These are phyloP conservation scores for Cantharis rufa DNA, from an alignment of 2,888 invertebrate genomes.

Conservation along the genomic window DNA sequence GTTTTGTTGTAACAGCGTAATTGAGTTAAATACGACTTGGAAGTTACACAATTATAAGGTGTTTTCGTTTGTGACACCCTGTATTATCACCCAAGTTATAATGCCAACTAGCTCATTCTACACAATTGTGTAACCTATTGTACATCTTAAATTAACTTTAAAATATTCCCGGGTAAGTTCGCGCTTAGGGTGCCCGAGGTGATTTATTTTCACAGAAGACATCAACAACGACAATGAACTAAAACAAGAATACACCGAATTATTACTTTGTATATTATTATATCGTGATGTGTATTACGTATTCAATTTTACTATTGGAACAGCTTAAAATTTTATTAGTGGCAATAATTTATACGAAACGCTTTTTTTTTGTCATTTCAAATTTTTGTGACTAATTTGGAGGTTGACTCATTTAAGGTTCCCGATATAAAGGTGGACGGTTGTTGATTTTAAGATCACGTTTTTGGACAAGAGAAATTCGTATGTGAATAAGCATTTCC, in stretches of 20 bases:
- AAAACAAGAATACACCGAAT: constrained; percentile 24
- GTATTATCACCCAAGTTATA: constrained; percentile 46
- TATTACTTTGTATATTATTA: constrained; percentile 18
- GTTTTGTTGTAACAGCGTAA: neutral
- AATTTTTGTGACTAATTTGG: neutral
- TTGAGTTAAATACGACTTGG: neutral
- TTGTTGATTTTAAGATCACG: constrained; percentile 4
- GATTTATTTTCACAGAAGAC: constrained; percentile 44
- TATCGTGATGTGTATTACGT: constrained; percentile 3
- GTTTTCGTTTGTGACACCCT: constrained; percentile 42
- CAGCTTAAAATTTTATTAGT: neutral
- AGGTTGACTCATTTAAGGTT: neutral
- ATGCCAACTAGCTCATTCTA: constrained; percentile 52
- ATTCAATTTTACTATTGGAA: neutral
- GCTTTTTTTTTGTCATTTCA: neutral
- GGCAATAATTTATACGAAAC: neutral
- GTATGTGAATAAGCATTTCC: constrained; percentile 46
- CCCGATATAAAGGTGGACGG: neutral
- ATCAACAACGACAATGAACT: constrained; percentile 37
- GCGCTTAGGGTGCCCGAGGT: constrained; percentile 41
- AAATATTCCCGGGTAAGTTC: constrained; percentile 43
- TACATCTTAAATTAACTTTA: constrained; percentile 51
- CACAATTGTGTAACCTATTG: constrained; percentile 51
- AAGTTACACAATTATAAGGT: constrained; percentile 27
- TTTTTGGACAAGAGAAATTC: constrained; percentile 34